A percentile compares a stretch with the other conserved stretches of the same genome.
Evolutionary conservation across 2,888 invertebrate genomes (phyloP).

Genomic region (Agriopis marginaria): DNA sequence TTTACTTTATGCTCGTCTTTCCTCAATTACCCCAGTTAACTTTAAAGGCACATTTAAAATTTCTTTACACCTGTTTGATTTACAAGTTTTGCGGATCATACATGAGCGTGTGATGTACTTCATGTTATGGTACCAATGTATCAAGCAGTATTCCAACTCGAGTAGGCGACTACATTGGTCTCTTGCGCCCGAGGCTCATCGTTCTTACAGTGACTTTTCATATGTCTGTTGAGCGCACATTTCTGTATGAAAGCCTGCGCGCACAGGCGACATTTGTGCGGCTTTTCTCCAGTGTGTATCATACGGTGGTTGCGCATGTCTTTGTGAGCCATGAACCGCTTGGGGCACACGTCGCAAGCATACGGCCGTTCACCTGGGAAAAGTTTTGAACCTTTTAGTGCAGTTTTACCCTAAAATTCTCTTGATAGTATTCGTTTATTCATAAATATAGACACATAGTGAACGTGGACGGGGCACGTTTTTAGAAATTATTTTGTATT

Average conservation of each 20-base stretch:
- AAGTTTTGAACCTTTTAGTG: not conserved
- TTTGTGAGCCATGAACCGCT: slow-evolving; percentile 96
- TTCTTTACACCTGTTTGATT: too few relatives aligned
- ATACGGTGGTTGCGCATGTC: slow-evolving; percentile 96
- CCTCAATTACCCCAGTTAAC: too few relatives aligned
- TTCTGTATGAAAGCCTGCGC: slow-evolving; percentile 96
- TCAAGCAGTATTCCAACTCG: slow-evolving; percentile 30
- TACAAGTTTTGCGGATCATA: too few relatives aligned
- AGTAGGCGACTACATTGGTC: slow-evolving; percentile 19
- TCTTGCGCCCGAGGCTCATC: slow-evolving; percentile 31
- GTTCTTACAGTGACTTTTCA: slow-evolving; percentile 87
- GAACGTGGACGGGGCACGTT: too few relatives aligned
- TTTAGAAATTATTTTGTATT: too few relatives aligned
- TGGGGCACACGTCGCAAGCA: slow-evolving; percentile 94
- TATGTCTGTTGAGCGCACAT: slow-evolving; percentile 96
- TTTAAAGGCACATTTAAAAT: too few relatives aligned
- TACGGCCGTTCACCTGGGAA: slow-evolving; percentile 90
- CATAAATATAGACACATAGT: too few relatives aligned
- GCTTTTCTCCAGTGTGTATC: slow-evolving; percentile 96
- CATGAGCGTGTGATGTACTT: too few relatives aligned
- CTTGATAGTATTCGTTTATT: too few relatives aligned
- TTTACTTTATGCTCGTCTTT: too few relatives aligned
- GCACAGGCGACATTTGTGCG: slow-evolving; percentile 95
- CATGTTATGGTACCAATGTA: too few relatives aligned
- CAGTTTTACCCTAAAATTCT: not conserved